These are phyloP conservation scores for Drosophila cognata DNA, from an alignment of 2,888 invertebrate genomes.

Conservation along the genomic window DNA sequence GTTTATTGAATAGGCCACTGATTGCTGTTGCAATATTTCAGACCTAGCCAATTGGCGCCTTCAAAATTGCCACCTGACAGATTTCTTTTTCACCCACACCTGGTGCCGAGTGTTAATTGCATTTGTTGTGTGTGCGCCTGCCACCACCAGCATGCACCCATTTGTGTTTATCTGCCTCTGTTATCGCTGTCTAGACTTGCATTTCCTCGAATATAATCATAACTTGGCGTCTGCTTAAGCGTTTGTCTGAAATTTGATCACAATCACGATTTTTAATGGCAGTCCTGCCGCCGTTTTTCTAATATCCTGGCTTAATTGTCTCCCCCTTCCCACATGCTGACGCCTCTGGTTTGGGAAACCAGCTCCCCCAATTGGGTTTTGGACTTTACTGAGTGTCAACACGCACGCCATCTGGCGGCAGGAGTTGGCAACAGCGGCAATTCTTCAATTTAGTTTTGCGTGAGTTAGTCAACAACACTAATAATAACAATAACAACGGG, in stretches of 20 bases:
- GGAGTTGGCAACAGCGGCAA: constrained; percentile 28
- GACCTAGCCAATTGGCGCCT: constrained; percentile 32
- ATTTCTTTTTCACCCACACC: constrained; percentile 33
- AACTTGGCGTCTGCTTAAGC: constrained; percentile 31
- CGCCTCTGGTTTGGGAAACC: constrained; percentile 5
- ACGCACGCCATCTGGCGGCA: constrained; percentile 62
- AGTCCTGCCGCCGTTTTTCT: constrained; percentile 47
- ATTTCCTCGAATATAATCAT: constrained; percentile 53
- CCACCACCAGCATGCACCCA: constrained; percentile 26
- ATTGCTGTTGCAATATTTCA: constrained; percentile 51
- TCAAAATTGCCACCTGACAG: constrained; percentile 26
- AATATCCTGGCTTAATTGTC: constrained; percentile 71
- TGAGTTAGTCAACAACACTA: constrained; percentile 50
- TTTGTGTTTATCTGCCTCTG: constrained; percentile 28
- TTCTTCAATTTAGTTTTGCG: constrained; percentile 35
- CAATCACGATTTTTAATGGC: constrained; percentile 52
- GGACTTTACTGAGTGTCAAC: constrained; percentile 47
- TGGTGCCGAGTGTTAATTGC: constrained; percentile 45
- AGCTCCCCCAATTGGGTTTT: background rate
- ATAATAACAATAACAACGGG: constrained; percentile 43
- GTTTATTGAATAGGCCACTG: constrained; percentile 64
- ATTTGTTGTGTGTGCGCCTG: constrained; percentile 27
- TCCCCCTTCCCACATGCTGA: background rate
- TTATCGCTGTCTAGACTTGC: constrained; percentile 62
- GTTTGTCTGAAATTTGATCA: constrained; percentile 50